Evolutionary conservation across 1,140 invertebrate species (phyloP).

Genomic region (Trachymyrmex septentrionalis): DNA sequence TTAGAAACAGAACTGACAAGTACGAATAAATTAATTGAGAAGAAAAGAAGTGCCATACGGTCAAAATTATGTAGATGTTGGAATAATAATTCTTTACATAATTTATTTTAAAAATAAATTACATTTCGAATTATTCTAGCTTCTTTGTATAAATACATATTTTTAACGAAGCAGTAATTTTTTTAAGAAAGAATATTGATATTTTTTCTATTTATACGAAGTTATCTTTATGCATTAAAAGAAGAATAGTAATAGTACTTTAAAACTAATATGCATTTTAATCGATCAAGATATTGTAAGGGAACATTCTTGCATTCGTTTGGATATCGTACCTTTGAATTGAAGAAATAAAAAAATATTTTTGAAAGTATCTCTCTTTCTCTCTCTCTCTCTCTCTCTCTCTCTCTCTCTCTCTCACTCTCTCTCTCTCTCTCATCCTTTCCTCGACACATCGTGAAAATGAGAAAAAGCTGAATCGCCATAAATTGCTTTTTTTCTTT

Average conservation of each 20-base stretch:
- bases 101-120: too few species aligned
- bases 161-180: background rate
- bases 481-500: conserved; percentile 53
- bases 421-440: too few species aligned
- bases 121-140: too few species aligned
- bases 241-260: background rate
- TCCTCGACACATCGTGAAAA: conserved; percentile 41
- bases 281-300: background rate
- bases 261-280: background rate
- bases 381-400: too few species aligned
- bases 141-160: background rate
- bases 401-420: too few species aligned
- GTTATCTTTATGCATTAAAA: background rate
- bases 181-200: background rate
- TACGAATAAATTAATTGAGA: too few species aligned
- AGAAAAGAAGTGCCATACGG: too few species aligned
- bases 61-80: too few species aligned
- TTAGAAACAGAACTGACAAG: background rate
- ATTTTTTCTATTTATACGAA: background rate
- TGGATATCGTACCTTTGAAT: background rate
- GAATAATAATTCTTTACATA: too few species aligned
- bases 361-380: conserved; percentile 13
- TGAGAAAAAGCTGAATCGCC: conserved; percentile 28
- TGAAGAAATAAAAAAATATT: conserved; percentile 11
- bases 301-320: background rate